Evolutionary conservation across 2,113 vertebrate species (phyloP).

Genomic region (Cyanocitta stelleri): DNA sequence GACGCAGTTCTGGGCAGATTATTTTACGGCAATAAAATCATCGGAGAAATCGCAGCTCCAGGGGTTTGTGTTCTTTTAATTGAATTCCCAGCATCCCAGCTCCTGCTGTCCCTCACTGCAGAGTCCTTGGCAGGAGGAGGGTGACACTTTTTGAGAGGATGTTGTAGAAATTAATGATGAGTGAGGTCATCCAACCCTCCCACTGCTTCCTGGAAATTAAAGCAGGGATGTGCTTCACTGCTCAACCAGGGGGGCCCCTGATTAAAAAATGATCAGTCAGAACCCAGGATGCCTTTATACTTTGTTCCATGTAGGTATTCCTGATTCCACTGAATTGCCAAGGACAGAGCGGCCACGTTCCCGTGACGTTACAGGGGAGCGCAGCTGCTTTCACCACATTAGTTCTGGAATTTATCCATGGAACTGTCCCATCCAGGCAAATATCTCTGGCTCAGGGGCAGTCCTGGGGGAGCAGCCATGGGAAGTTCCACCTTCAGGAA

Average conservation of each 20-base stretch:
- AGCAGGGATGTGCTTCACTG: background rate
- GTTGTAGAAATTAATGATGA: conserved; percentile 18
- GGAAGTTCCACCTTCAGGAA: background rate
- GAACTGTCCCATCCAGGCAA: background rate
- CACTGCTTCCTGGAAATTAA: conserved; percentile 37
- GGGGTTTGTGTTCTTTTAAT: conserved; percentile 10
- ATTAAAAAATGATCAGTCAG: background rate
- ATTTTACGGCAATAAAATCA: background rate
- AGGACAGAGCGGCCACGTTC: background rate
- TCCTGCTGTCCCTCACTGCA: background rate
- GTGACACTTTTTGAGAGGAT: background rate
- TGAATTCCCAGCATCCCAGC: conserved; percentile 9
- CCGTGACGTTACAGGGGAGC: background rate
- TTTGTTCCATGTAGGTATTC: background rate
- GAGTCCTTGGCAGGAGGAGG: conserved; percentile 14
- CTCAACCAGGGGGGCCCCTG: background rate
- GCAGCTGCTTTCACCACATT: background rate
- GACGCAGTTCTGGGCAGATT: background rate
- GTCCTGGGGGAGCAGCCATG: background rate
- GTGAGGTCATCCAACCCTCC: conserved; percentile 35
- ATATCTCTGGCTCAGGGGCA: background rate
- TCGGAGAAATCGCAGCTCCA: background rate
- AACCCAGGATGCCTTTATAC: background rate
- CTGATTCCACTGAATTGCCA: background rate
- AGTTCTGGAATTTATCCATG: background rate